Evolutionary conservation across 2,888 invertebrate genomes (phyloP), one percentile per base, ranked within the genome.

Genomic region (Chloroclysta siterata): DNA sequence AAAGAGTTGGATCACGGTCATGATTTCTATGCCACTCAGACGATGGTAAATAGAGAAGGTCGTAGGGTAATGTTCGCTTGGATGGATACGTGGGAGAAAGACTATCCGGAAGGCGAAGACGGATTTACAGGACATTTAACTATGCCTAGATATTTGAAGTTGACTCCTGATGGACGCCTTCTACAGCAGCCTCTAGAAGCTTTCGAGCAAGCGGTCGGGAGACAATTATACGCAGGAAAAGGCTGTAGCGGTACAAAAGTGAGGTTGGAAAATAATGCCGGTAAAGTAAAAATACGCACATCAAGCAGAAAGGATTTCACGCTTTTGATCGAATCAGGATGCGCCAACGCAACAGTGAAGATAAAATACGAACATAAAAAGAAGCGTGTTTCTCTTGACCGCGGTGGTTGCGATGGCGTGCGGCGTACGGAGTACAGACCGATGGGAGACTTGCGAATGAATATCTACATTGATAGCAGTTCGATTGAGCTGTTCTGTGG

Each of bases 11-110:
- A 91, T 65, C 73, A 79, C 42, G 88, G 93, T 0, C 89, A 90
- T 68, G 93, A 93, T 67, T 87, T 87, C 62, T 93, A 93, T 65
- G 93, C 93, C 2, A 86, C 91, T 1, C 92, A 93, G 72, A 83
- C 88, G 2, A 76, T 86, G 22, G 51, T 80, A 29, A 86, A 86
- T 62, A 56, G 74, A 7, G 4, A 60, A 3, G 76, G 80, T 0
- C 75, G 84, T 0, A 82, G 91, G 64, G 69, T 93, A 46, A 58
- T 88, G 4, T 71, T 93, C 4, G 90, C 87, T 11, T 93, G 93
- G 93, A 68, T 83, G 44, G 87, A 88, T 67, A 93, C 88, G 89
- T 93, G 93, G 93, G 88, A 89, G 4, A 67, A 80, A 22, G 48
- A 63, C 6, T 92, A 91, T 68, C 87, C 90, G 0, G 91, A 93